phyloP scores from a whole-genome alignment of 2,888 invertebrate genomes.

The Drosophila ustulata region DNA sequence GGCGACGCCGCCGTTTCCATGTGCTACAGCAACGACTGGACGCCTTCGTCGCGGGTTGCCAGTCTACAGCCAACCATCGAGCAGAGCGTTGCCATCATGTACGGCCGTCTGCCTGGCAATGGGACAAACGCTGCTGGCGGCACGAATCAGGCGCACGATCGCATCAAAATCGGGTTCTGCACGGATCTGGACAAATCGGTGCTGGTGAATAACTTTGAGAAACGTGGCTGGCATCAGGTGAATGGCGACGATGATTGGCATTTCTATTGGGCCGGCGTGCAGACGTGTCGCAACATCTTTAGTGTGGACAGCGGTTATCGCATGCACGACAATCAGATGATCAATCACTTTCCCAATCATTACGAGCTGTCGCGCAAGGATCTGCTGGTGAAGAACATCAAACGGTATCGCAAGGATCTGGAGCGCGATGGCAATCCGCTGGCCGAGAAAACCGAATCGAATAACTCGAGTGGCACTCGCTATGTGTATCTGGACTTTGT shows the following conservation, averaged over 20 bases:
- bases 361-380: slow-evolving; percentile 98
- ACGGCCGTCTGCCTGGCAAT: slow-evolving; percentile 64
- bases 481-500: slow-evolving; percentile 95
- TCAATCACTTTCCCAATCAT: slow-evolving; percentile 98
- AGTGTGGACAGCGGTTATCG: slow-evolving; percentile 96
- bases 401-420: slow-evolving; percentile 95
- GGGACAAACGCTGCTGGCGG: slow-evolving; percentile 27
- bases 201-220: slow-evolving; percentile 95
- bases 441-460: slow-evolving; percentile 90
- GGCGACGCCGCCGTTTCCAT: neutral
- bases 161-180: slow-evolving; percentile 82
- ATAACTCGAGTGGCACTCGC: slow-evolving; percentile 88
- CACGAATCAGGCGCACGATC: slow-evolving; percentile 69
- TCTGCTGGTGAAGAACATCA: slow-evolving; percentile 97
- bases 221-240: slow-evolving; percentile 93
- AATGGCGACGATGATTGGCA: slow-evolving; percentile 97
- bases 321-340: slow-evolving; percentile 96
- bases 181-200: slow-evolving; percentile 94
- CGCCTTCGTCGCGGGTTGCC: slow-evolving; percentile 52
- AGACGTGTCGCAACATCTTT: slow-evolving; percentile 94
- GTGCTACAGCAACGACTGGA: slow-evolving; percentile 36
- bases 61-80: slow-evolving; percentile 58
- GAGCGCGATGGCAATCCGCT: slow-evolving; percentile 95
- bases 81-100: slow-evolving; percentile 56
- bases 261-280: slow-evolving; percentile 97